phyloP scores from a whole-genome alignment of 2,113 vertebrate species.

The Orycteropus afer region DNA sequence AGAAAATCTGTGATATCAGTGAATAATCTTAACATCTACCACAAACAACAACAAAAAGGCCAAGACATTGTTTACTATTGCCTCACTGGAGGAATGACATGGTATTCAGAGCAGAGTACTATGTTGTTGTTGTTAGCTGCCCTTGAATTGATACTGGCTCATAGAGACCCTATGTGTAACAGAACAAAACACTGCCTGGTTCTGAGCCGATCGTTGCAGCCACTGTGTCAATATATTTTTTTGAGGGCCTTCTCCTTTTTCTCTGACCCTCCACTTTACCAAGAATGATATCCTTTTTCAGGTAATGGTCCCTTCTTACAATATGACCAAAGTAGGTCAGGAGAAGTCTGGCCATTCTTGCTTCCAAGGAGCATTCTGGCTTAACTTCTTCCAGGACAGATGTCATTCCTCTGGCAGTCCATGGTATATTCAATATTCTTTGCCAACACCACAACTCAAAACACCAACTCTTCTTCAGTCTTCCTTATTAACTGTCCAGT shows the following conservation, averaged over 20 bases:
- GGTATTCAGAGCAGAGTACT: not conserved
- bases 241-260: not conserved
- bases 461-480: no score
- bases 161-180: no score
- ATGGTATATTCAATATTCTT: no score
- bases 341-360: no score
- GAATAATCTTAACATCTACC: not conserved
- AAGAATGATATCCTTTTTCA: not conserved
- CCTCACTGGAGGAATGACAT: not conserved
- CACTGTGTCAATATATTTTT: not conserved
- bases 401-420: no score
- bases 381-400: no score
- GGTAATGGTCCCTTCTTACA: not conserved
- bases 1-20: conserved; percentile 18
- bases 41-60: not conserved
- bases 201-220: not conserved
- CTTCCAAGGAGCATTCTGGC: no score
- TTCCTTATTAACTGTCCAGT: no score
- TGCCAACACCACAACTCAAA: no score
- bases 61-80: not conserved
- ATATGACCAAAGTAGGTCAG: not conserved
- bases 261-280: not conserved
- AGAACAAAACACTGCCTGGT: no score
- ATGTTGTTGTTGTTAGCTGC: not conserved
- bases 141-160: no score